Percentiles rank a stretch among this genome's conserved stretches.
Evolutionary conservation across 2,113 vertebrate genomes (phyloP).

Genomic region (Phoenicopterus ruber): DNA sequence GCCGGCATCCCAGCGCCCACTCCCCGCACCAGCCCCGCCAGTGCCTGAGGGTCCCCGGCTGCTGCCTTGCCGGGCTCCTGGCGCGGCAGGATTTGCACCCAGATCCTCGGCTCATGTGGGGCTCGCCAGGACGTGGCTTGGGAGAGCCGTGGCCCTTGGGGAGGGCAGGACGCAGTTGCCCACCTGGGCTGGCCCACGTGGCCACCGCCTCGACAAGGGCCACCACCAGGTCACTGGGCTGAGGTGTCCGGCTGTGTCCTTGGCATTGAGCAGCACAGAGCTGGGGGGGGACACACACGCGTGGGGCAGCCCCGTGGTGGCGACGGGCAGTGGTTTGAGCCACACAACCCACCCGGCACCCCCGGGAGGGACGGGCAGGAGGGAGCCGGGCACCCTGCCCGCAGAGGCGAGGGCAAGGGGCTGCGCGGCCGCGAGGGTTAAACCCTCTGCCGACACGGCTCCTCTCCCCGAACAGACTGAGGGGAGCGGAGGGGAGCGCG

Average conservation of each 20-base stretch:
- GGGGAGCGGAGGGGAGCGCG: not conserved
- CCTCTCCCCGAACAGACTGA: not conserved
- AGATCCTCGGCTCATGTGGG: fast-evolving
- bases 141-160: not conserved
- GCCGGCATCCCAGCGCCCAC: fast-evolving
- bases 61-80: not conserved
- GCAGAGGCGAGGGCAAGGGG: not conserved
- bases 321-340: fast-evolving
- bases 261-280: not conserved
- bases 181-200: too few relatives aligned
- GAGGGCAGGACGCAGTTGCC: not conserved
- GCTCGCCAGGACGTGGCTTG: fast-evolving
- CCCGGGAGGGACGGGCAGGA: not conserved
- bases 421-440: not conserved
- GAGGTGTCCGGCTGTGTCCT: not conserved
- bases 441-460: not conserved
- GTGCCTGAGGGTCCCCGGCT: fast-evolving
- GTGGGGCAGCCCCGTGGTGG: not conserved
- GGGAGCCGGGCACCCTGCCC: not conserved
- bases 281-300: fast-evolving
- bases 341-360: fast-evolving
- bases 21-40: fast-evolving
- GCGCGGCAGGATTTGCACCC: fast-evolving
- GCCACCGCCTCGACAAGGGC: not conserved
- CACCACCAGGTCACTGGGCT: not conserved